phyloP scores from a whole-genome alignment of 2,113 vertebrate species.

The Bucco capensis region DNA sequence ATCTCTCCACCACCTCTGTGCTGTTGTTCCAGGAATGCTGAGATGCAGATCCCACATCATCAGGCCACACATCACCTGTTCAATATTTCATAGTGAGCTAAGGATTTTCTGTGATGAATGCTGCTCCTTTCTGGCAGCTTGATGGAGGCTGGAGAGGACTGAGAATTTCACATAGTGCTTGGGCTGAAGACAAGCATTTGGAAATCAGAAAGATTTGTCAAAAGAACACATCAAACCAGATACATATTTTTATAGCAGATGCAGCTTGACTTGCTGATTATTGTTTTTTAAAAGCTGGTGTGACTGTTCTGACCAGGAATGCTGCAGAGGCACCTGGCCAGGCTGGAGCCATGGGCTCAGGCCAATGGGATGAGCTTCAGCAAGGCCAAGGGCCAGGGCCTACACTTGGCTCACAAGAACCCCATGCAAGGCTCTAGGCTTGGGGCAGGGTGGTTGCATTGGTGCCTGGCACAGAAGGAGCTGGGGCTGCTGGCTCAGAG shows the following conservation, averaged over 20 bases:
- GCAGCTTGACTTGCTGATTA: not conserved
- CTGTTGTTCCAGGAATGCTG: not conserved
- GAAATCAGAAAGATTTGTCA: not conserved
- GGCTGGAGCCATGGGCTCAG: no score
- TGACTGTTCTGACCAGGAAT: not conserved
- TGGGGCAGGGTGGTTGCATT: no score
- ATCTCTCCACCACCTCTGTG: not conserved
- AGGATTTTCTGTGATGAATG: not conserved
- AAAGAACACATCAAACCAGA: not conserved
- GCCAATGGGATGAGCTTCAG: no score
- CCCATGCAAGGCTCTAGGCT: no score
- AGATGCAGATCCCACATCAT: not conserved
- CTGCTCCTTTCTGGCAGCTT: slow-evolving; percentile 12
- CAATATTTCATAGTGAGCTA: not conserved
- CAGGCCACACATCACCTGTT: not conserved
- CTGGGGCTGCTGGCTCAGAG: no score
- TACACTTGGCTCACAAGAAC: no score
- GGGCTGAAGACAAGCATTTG: not conserved
- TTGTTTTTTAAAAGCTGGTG: not conserved
- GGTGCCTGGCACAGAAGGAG: no score
- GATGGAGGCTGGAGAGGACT: not conserved
- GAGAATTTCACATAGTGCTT: not conserved
- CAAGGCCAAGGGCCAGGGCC: no score
- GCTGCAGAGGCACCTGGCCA: no score
- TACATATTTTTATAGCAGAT: not conserved